Percentiles rank a stretch among this genome's conserved stretches.
phyloP scores from a whole-genome alignment of 2,888 invertebrate genomes.

The Conus canariensis region DNA sequence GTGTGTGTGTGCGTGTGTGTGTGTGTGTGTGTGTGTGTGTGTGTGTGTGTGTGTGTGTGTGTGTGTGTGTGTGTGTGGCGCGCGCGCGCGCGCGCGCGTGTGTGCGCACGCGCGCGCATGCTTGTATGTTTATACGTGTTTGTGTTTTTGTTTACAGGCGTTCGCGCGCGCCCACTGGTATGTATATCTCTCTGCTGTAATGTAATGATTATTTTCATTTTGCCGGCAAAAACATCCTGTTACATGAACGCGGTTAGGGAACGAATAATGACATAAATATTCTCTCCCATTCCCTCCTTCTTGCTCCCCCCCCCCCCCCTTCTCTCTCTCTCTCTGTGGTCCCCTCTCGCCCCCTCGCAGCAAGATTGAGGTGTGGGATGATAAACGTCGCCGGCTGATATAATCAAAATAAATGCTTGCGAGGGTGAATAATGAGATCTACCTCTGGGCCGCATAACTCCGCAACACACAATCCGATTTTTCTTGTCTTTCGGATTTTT shows the following conservation, averaged over 20 bases:
- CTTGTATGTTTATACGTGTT: neutral
- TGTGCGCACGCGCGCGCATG: neutral
- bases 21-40: neutral
- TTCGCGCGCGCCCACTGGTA: neutral
- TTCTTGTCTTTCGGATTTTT: no score
- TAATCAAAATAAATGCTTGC: no score
- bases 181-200: neutral
- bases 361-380: no score
- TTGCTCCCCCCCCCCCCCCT: no score
- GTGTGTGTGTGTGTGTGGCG: neutral
- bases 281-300: no score
- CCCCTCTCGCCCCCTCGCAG: no score
- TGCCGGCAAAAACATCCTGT: neutral
- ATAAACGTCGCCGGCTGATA: no score
- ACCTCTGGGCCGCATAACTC: no score
- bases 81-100: neutral
- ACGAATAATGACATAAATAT: conserved; percentile 12
- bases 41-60: neutral
- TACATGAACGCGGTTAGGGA: neutral
- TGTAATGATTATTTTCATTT: no score
- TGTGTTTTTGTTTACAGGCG: neutral
- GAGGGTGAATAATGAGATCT: no score
- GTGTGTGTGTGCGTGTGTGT: neutral
- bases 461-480: no score
- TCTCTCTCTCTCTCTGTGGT: no score